phyloP scores from a whole-genome alignment of 2,113 vertebrate genomes.

The Pygathrix nemaeus region DNA sequence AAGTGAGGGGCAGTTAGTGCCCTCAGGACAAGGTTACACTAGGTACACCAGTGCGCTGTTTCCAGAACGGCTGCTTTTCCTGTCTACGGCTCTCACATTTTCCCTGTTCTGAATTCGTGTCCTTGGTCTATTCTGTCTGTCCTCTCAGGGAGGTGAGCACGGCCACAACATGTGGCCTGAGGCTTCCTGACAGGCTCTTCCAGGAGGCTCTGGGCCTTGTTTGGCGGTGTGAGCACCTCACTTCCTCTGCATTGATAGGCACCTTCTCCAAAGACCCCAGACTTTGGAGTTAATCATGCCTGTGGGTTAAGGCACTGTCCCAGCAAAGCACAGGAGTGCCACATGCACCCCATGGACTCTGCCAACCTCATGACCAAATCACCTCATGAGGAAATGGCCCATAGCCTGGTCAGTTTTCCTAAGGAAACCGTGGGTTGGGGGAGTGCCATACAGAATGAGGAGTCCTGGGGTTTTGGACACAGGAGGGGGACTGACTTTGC shows the following conservation, averaged over 20 bases:
- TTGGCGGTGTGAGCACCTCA: too few species aligned
- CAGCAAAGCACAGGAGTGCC: neutral
- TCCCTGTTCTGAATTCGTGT: neutral
- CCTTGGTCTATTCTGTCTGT: neutral
- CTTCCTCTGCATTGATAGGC: neutral
- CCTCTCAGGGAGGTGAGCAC: neutral
- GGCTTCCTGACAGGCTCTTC: neutral
- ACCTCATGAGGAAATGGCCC: neutral
- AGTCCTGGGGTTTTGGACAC: neutral
- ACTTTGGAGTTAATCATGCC: neutral
- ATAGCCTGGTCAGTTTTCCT: neutral
- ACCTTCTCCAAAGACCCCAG: neutral
- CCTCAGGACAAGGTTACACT: constrained; percentile 63
- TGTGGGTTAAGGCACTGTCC: neutral
- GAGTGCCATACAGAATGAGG: neutral
- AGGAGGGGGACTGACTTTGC: neutral
- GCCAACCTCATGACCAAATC: neutral
- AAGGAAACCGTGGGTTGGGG: neutral
- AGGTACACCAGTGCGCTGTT: constrained; percentile 74
- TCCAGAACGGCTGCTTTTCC: constrained; percentile 72
- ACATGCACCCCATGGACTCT: neutral
- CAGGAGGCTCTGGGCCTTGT: neutral
- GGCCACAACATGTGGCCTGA: neutral
- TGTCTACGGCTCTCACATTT: constrained; percentile 29
- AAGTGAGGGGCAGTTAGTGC: constrained; percentile 65